phyloP scores from a whole-genome alignment of 2,888 invertebrate genomes.

The Therioaphis trifolii region DNA sequence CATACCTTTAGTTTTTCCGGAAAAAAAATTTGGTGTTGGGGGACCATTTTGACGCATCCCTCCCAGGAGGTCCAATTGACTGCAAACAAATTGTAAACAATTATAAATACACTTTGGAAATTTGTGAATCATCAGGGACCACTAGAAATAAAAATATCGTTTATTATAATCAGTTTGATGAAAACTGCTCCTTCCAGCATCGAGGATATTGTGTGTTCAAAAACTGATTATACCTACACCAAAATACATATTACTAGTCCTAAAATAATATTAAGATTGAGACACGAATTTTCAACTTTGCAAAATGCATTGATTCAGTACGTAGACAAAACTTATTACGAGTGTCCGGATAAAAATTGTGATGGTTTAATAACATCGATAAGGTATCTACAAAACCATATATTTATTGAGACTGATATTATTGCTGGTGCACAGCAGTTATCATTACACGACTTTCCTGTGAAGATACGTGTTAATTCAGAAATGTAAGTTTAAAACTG shows the following conservation, averaged over 20 bases:
- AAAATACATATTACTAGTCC: not conserved
- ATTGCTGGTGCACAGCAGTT: conserved; percentile 5
- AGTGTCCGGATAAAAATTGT: no score
- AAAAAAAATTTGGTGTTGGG: no score
- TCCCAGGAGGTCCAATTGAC: no score
- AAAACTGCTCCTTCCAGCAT: conserved; percentile 16
- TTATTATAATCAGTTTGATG: conserved; percentile 12
- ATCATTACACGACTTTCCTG: conserved; percentile 18
- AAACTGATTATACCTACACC: conserved; percentile 7
- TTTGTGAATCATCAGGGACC: not conserved
- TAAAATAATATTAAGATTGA: no score
- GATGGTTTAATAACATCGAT: not conserved
- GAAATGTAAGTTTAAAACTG: conserved; percentile 18
- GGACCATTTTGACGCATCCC: no score
- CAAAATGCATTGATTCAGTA: no score
- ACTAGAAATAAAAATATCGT: not conserved
- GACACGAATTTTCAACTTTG: no score
- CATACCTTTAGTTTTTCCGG: no score
- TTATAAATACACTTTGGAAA: not conserved
- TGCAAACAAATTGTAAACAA: not conserved
- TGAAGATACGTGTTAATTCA: conserved; percentile 1
- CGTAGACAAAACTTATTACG: not conserved
- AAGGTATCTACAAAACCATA: conserved; percentile 8
- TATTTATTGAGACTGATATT: conserved; percentile 1
- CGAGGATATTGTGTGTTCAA: conserved; percentile 8